Evolutionary conservation across 2,113 vertebrate genomes (phyloP).

Genomic region (Carlito syrichta): DNA sequence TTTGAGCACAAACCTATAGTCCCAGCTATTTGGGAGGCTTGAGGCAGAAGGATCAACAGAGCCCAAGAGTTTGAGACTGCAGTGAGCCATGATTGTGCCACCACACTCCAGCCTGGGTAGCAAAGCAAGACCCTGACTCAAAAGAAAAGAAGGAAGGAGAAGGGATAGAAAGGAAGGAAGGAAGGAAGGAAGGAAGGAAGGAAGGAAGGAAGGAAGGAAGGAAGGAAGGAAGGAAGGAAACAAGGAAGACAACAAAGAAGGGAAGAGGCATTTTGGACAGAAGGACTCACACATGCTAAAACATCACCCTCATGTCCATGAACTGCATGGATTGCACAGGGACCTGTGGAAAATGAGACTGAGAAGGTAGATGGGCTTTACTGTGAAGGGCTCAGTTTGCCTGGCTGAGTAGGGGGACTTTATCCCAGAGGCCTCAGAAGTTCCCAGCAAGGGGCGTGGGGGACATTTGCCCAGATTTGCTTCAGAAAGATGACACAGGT

Average conservation of each 20-base stretch:
- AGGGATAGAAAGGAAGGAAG: no score
- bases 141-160: no score
- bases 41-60: no score
- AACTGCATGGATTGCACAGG: accelerated
- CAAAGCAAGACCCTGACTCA: no score
- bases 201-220: no score
- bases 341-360: accelerated
- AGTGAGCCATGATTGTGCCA: no score
- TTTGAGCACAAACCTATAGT: no score
- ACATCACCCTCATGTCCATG: accelerated
- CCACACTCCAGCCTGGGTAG: no score
- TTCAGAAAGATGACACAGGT: not conserved
- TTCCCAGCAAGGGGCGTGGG: not conserved
- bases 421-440: not conserved
- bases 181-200: no score
- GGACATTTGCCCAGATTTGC: not conserved
- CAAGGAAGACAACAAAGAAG: not conserved
- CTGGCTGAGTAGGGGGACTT: not conserved
- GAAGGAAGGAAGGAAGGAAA: no score
- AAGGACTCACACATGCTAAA: accelerated
- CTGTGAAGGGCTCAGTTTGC: not conserved
- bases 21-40: no score
- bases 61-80: no score
- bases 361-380: accelerated
- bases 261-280: not conserved